A percentile compares a stretch with the other conserved stretches of the same genome.
Evolutionary conservation across 2,888 invertebrate genomes (phyloP).

Genomic region (Loripinus fragilis): DNA sequence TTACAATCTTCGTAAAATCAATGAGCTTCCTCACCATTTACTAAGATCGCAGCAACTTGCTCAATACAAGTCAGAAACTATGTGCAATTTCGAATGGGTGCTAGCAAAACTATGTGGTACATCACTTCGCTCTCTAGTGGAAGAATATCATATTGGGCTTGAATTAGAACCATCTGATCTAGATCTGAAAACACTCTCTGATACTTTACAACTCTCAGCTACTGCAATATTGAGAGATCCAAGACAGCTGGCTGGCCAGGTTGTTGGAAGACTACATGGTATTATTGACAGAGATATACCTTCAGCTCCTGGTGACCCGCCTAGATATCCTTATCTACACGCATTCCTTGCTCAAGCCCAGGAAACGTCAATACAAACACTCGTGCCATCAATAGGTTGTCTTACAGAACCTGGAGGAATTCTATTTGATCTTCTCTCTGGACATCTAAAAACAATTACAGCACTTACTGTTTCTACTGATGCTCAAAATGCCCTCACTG

Average conservation of each 20-base stretch:
- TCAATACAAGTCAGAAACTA: constrained; percentile 87
- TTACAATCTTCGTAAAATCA: constrained; percentile 91
- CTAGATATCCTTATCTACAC: constrained; percentile 77
- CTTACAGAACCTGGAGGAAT: constrained; percentile 80
- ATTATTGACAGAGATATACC: constrained; percentile 79
- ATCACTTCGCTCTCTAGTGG: constrained; percentile 90
- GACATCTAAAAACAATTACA: constrained; percentile 79
- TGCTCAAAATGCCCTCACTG: constrained; percentile 76
- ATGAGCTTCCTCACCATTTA: constrained; percentile 92
- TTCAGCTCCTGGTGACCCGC: constrained; percentile 77
- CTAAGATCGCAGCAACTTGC: constrained; percentile 85
- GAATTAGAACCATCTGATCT: constrained; percentile 74
- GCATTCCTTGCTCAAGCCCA: constrained; percentile 72
- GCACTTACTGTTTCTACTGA: constrained; percentile 78
- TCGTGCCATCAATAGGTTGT: constrained; percentile 80
- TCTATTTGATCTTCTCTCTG: constrained; percentile 79
- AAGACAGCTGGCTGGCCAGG: constrained; percentile 91
- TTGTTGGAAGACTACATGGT: constrained; percentile 84
- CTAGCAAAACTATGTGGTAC: constrained; percentile 91
- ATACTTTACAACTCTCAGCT: constrained; percentile 89
- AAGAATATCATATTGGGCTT: constrained; percentile 88
- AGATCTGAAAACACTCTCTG: constrained; percentile 86
- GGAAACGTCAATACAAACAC: constrained; percentile 72
- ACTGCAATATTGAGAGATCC: constrained; percentile 92
- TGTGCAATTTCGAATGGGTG: constrained; percentile 91